These are phyloP conservation scores for Epinotia nisella DNA, from an alignment of 2,888 invertebrate genomes.

Conservation along the genomic window DNA sequence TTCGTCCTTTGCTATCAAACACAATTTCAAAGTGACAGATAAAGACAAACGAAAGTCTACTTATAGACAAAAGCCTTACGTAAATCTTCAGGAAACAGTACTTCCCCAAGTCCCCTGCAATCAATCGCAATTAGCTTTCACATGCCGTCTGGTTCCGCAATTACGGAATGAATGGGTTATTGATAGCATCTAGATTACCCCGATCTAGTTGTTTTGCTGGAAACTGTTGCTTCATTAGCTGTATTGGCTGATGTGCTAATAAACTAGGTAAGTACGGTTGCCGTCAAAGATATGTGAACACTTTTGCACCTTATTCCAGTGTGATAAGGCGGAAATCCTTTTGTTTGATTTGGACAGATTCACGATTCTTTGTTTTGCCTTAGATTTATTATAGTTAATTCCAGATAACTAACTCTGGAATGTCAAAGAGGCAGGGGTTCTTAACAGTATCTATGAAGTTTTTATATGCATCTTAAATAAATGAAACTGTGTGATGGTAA, in stretches of 20 bases:
- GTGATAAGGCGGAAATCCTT: no score
- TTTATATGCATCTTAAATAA: no score
- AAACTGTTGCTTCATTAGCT: conserved; percentile 24
- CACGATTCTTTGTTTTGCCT: not conserved
- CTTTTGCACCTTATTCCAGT: no score
- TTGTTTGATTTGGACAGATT: not conserved
- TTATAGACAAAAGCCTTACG: conserved; percentile 16
- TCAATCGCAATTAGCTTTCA: conserved; percentile 41
- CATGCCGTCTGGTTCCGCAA: conserved; percentile 21
- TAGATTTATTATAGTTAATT: no score
- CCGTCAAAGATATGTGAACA: no score
- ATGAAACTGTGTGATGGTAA: no score
- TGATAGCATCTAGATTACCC: conserved; percentile 37
- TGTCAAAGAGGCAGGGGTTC: no score
- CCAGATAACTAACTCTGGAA: no score
- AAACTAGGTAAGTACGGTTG: not conserved
- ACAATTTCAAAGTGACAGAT: no score
- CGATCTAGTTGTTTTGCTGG: conserved; percentile 25
- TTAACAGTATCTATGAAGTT: no score
- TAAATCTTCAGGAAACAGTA: conserved; percentile 29
- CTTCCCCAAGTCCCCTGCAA: conserved; percentile 28
- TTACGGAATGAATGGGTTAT: conserved; percentile 32
- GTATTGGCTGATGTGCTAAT: not conserved
- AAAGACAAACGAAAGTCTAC: not conserved
- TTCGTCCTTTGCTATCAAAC: no score